Percentiles rank a stretch among this genome's conserved stretches.
Conservation (phyloP, 2,888 invertebrate genomes). For the Ferdinandea cuprea region DNA sequence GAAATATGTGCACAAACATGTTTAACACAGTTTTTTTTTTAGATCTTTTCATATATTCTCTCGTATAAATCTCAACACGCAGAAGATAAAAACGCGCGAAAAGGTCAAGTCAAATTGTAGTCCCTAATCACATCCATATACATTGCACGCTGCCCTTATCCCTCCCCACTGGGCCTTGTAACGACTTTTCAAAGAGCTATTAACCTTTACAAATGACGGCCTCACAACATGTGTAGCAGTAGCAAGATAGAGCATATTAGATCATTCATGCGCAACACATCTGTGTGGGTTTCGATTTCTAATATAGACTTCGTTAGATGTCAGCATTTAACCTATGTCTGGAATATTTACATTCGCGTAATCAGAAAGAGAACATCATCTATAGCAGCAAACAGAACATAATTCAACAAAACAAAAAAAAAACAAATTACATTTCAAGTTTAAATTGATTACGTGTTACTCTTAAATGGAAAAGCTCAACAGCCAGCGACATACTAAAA, state of each 20-base stretch:
- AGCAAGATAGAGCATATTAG: slow-evolving; percentile 40
- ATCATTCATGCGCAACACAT: slow-evolving; percentile 14
- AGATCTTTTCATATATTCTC: not conserved
- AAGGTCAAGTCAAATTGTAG: not conserved
- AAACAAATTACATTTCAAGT: slow-evolving; percentile 10
- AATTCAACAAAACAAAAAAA: slow-evolving; percentile 3
- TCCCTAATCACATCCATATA: not conserved
- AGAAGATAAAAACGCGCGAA: too few species aligned
- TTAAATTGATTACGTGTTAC: slow-evolving; percentile 20
- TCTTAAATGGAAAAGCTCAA: not conserved
- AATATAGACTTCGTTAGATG: slow-evolving; percentile 4
- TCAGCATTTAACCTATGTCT: not conserved
- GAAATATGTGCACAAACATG: not conserved
- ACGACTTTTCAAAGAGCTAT: slow-evolving; percentile 41
- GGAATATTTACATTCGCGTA: slow-evolving; percentile 5
- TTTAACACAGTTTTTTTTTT: too few species aligned
- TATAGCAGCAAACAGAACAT: not conserved
- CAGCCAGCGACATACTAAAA: slow-evolving; percentile 1
- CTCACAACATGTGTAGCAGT: not conserved
- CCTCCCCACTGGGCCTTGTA: not conserved
- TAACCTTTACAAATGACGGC: slow-evolving; percentile 45
- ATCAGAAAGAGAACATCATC: slow-evolving; percentile 10
- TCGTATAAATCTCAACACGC: not conserved
- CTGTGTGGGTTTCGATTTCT: not conserved
- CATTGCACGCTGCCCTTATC: not conserved